phyloP scores from a whole-genome alignment of 2,888 invertebrate species.

The Coelinius sp. region DNA sequence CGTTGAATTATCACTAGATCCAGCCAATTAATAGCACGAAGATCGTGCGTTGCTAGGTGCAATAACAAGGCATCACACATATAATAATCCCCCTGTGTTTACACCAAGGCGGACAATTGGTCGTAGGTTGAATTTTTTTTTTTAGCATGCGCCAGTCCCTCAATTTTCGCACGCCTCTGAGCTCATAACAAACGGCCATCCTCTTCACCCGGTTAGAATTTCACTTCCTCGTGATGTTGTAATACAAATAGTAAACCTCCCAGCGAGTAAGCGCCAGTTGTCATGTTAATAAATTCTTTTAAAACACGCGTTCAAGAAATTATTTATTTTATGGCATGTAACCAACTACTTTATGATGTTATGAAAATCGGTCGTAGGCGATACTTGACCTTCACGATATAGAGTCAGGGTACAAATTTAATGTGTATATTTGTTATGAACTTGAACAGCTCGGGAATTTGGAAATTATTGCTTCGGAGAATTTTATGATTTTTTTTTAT shows the following conservation, averaged over 20 bases:
- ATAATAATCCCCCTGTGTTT: slow-evolving; percentile 3
- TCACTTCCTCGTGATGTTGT: slow-evolving; percentile 57
- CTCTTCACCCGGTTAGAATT: slow-evolving; percentile 48
- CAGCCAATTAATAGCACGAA: slow-evolving; percentile 35
- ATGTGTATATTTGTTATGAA: not conserved
- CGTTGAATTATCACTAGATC: slow-evolving; percentile 32
- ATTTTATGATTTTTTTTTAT: not conserved
- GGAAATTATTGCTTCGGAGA: not conserved
- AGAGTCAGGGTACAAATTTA: not conserved
- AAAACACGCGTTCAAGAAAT: slow-evolving; percentile 1
- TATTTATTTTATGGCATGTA: slow-evolving; percentile 16
- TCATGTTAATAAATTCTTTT: slow-evolving; percentile 28
- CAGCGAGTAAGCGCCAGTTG: slow-evolving; percentile 44
- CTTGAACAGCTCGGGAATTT: not conserved
- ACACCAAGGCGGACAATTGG: slow-evolving; percentile 25
- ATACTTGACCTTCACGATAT: slow-evolving; percentile 6
- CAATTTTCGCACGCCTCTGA: slow-evolving; percentile 57
- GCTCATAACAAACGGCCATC: slow-evolving; percentile 47
- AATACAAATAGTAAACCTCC: slow-evolving; percentile 52
- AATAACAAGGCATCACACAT: slow-evolving; percentile 13
- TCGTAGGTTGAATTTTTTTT: slow-evolving; percentile 7
- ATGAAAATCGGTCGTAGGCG: slow-evolving; percentile 1
- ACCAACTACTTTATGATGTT: slow-evolving; percentile 8
- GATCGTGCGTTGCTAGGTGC: slow-evolving; percentile 26
- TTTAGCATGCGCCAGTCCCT: slow-evolving; percentile 26